Evolutionary conservation across 2,888 invertebrate species (phyloP), one percentile per base, ranked within the genome.

Genomic region (Ormyrus pomaceus): DNA sequence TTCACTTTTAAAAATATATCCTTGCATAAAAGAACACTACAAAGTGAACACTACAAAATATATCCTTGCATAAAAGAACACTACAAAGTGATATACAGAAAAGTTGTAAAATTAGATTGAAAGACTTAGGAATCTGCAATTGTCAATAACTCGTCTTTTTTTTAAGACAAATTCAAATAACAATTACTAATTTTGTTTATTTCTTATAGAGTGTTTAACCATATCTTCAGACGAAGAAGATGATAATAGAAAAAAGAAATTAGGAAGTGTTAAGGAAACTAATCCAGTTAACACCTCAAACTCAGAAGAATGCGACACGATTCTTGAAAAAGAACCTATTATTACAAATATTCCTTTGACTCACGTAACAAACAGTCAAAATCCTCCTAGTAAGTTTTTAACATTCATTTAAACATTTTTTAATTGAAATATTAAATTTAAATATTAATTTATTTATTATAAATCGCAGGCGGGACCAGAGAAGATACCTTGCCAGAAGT

Each of bases 171-270:
- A 34, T 34, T 34, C 4, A 34, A 34, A 34, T 34, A 34, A 34
- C 2, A 34, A 34, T 34, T 2, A 34, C 66, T 48, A 62, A 59
- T 0, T 61, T 82, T 2, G 34, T 77, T 72, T 77, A 45, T 66
- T 51, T 61, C 78, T 79, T 84, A 19, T 83, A 89, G 91, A 90
- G 82, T 91, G 90, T 82, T 85, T 91, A 73, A 91, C 91, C 10
- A 89, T 91, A 84, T 92, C 91, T 1, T 91, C 91, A 7, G 91
- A 91, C 66, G 91, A 91, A 72, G 91, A 91, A 79, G 91, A 91
- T 71, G 89, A 89, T 10, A 82, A 69, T 59, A 83, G 83, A 13
- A 85, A 84, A 70, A 79, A 68, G 77, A 86, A 77, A 82, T 53
- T 13, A 50, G 84, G 79, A 6, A 78, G 62, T 46, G 55, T 13